Evolutionary conservation across 2,888 invertebrate species (phyloP).

Genomic region (Girardia tigrina): DNA sequence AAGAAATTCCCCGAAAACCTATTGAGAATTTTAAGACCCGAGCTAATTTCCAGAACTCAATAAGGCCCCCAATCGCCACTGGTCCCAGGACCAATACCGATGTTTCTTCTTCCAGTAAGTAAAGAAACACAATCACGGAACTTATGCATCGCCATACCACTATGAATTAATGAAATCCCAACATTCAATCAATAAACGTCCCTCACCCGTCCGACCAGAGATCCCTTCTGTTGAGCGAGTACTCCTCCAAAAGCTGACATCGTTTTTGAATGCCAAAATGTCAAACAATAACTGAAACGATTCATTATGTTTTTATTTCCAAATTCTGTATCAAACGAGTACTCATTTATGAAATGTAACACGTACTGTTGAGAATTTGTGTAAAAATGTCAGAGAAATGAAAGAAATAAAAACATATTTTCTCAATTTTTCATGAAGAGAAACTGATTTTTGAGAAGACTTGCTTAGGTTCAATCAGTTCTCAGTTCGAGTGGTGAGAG

Average conservation of each 20-base stretch:
- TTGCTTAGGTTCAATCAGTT: no score
- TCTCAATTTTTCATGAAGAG: no score
- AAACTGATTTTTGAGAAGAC: no score
- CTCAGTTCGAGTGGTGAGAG: no score
- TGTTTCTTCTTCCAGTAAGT: conserved; percentile 76
- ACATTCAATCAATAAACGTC: conserved; percentile 27
- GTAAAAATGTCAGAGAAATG: no score
- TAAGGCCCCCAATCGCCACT: conserved; percentile 68
- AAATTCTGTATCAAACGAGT: no score
- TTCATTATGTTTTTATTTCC: no score
- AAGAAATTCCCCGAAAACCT: neutral
- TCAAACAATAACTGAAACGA: conserved; percentile 65
- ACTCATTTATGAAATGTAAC: no score
- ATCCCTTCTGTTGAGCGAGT: conserved; percentile 71
- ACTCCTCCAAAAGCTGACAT: conserved; percentile 80
- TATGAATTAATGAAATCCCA: conserved; percentile 39
- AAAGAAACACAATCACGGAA: conserved; percentile 68
- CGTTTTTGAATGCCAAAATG: conserved; percentile 91
- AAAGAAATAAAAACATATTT: no score
- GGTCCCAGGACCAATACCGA: conserved; percentile 75
- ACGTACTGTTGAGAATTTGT: no score
- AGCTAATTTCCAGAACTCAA: conserved; percentile 59
- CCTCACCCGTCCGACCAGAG: conserved; percentile 61
- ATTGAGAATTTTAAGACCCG: neutral
- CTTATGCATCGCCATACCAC: conserved; percentile 86